Conservation (phyloP, 2,113 vertebrate species). For the Hippocampus mohnikei region DNA sequence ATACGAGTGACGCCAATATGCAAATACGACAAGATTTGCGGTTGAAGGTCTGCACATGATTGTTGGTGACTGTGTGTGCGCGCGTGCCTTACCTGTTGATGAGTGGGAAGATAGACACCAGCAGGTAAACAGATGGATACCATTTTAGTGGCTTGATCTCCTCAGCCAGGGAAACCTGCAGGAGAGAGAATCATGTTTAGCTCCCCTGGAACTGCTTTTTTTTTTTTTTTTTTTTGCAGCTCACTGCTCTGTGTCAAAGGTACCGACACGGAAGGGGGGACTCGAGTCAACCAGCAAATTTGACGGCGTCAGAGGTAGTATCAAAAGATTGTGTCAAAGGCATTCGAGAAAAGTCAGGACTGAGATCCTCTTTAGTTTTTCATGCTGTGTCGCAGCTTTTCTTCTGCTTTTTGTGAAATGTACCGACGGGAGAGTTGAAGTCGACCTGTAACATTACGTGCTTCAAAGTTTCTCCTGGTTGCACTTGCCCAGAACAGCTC, state of each 20-base stretch:
- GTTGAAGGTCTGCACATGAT: conserved; percentile 6
- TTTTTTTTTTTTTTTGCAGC: too few species aligned
- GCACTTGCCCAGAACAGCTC: too few species aligned
- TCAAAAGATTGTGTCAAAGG: not conserved
- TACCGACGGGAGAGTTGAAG: too few species aligned
- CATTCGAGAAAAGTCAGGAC: too few species aligned
- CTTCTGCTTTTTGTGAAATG: too few species aligned
- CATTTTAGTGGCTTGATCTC: conserved; percentile 78
- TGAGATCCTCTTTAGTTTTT: too few species aligned
- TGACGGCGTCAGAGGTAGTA: not conserved
- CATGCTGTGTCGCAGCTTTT: too few species aligned
- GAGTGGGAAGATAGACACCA: conserved; percentile 75
- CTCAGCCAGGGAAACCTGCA: conserved; percentile 74
- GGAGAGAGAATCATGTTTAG: conserved; percentile 7
- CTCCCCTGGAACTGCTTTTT: not conserved
- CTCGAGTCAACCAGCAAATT: not conserved
- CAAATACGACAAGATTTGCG: conserved; percentile 39
- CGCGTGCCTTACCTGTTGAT: conserved; percentile 77
- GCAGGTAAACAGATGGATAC: conserved; percentile 76
- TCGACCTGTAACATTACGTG: too few species aligned
- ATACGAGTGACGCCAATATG: conserved; percentile 52
- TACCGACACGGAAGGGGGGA: not conserved
- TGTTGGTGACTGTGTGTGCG: conserved; percentile 20
- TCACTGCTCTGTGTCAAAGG: not conserved
- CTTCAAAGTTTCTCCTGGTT: too few species aligned